Evolutionary conservation across 2,888 invertebrate species (phyloP), one percentile per base, ranked within the genome.

Genomic region (Dicyrtomina minuta): DNA sequence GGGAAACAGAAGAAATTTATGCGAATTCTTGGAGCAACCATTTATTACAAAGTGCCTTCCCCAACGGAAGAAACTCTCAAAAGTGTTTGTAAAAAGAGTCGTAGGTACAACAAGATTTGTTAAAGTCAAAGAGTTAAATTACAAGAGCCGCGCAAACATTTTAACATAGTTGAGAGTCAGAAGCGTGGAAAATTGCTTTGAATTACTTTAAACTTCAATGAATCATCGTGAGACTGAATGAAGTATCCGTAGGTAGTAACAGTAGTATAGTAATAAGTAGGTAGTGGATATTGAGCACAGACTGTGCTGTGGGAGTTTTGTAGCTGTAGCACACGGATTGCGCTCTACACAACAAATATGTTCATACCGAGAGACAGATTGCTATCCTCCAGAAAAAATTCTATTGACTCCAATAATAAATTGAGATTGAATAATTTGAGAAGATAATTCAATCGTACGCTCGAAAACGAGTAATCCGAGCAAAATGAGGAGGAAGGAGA

Each of bases 171-270:
- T 17, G 58, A 49, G 39, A 68, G 70, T 68, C 75, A 75, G 51
- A 71, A 72, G 72, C 75, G 74, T 75, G 75, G 75, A 75, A 74
- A 75, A 75, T 75, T 75, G 68, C 58, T 58, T 41, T 39, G 58
- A 58, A 58, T 58, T 58, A 41, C 58, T 33, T 33, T 3, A 33
- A 8, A 33, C 33, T 8, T n/a, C 33, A 5, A 33, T 33, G 33
- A 33, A 33, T 33, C 33, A 33, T 33, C 33, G 3, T 33, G 33
- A 5, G 33, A 8, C n/a, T n/a, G n/a, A n/a, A n/a, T n/a, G n/a
- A n/a, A n/a, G n/a, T n/a, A n/a, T n/a, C n/a, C n/a, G n/a, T n/a
- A n/a, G n/a, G n/a, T n/a, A n/a, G n/a, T n/a, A n/a, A n/a, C n/a
- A n/a, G n/a, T n/a, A n/a, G n/a, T n/a, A n/a, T n/a, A n/a, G n/a